These are phyloP conservation scores for Tetragnatha versicolor DNA, from an alignment of 1,140 invertebrate genomes.

Conservation along the genomic window DNA sequence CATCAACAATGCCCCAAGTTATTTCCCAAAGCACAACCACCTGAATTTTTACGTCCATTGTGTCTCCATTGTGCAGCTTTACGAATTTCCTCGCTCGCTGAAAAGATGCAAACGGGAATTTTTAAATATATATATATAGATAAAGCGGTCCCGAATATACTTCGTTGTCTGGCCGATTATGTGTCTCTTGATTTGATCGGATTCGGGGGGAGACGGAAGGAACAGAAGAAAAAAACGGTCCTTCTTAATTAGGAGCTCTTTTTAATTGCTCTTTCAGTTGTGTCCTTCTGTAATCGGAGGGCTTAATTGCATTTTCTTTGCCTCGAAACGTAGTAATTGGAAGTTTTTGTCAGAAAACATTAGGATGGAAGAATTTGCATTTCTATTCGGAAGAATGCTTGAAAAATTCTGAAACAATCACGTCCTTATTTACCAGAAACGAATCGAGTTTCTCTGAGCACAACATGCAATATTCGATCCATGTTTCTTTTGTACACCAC, in stretches of 20 bases:
- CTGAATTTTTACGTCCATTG: too few species aligned
- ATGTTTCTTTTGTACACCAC: too few species aligned
- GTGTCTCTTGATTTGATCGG: constrained; percentile 24
- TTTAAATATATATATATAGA: too few species aligned
- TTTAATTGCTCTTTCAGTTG: constrained; percentile 47
- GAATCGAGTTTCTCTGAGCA: too few species aligned
- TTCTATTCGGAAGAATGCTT: neutral
- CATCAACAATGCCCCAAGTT: too few species aligned
- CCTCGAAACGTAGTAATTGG: constrained; percentile 30
- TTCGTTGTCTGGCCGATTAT: neutral
- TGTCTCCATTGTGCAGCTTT: too few species aligned
- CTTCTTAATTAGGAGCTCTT: constrained; percentile 47
- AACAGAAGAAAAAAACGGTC: constrained; percentile 17
- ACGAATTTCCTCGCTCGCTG: too few species aligned
- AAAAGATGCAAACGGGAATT: too few species aligned
- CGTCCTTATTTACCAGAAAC: too few species aligned
- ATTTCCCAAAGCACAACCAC: too few species aligned
- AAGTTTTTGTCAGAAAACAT: constrained; percentile 50
- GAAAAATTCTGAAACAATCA: constrained; percentile 12
- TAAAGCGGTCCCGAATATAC: too few species aligned
- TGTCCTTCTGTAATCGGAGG: constrained; percentile 4
- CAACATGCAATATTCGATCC: too few species aligned
- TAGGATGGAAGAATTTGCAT: constrained; percentile 35
- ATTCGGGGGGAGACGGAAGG: neutral
- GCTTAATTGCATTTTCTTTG: constrained; percentile 49